Evolutionary conservation across 2,888 invertebrate species (phyloP), one percentile per base, ranked within the genome.

Genomic region (Callinectes sapidus): DNA sequence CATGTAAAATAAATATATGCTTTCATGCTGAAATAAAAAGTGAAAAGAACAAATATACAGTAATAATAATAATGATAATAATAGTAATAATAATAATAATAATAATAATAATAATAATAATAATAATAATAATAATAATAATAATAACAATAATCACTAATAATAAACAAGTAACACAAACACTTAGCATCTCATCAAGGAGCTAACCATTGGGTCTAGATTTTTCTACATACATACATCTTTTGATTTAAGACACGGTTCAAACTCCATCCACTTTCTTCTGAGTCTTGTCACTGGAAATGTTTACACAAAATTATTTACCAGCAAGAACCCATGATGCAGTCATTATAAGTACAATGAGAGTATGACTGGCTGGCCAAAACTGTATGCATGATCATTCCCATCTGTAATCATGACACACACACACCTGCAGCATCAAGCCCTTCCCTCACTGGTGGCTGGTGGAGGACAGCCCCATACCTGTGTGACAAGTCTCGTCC

Each of bases 401-500:
- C 61, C 61, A 61, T 61, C 61, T 23, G 5, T 23, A 18, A 61
- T 61, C 61, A 61, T 61, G 2, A 61, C 23, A 61, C 23, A 48
- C 48, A 48, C 48, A 61, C 61, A 55, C 16, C 23, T 23, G 6
- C 23, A 61, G 61, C 61, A 61, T 61, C 23, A 18, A 61, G 61
- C 61, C 61, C 61, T 32, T 23, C 66, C 89, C 55, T 18, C 89
- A 13, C 86, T 35, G 8, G 6, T 48, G 61, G 23, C 5, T 61
- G 61, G 61, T 61, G 5, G 16, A 2, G n/a, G 28, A 28, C 61
- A 61, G 61, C 23, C 61, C 61, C 61, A 5, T 91, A 94, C 95
- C 93, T 91, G 90, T 94, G n/a, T 95, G 92, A 94, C 95, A 95
- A 81, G 95, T 94, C 28, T 94, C 93, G 10, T 94, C 93, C 48